Base-by-base conservation (phyloP, 2,888 invertebrate species). In the Mimumesa dahlbomi region DNA sequence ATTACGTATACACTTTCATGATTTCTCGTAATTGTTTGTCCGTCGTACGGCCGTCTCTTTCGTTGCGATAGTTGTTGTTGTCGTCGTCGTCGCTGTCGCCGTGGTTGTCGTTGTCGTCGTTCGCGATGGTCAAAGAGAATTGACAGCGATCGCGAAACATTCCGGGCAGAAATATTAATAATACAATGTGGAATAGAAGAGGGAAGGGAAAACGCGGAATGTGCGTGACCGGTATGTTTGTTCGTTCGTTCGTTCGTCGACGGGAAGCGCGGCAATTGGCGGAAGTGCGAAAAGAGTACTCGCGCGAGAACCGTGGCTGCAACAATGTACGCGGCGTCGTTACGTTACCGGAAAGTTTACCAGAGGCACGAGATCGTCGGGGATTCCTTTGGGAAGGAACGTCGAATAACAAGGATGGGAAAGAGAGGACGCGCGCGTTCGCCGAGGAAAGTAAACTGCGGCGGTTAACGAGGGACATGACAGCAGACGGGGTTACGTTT, bases 401-500 rank as follows among this genome's bases (percentile, higher is more conserved):
- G 21, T 14, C 45, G 38, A 7, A 18, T 25, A n/a, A n/a, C 7
- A 19, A 40, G 14, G 13, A 29, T 19, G 21, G 38, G 48, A 38
- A 48, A 22, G 49, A 58, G 49, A 14, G 54, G n/a, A 43, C 6
- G 50, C 7, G 25, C 29, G n/a, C 21, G 21, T 45, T 36, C 42
- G 45, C 19, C 45, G 18, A 11, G 16, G 9, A 25, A 14, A 31
- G 46, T 13, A 36, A 52, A 22, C 42, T 54, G 38, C 56, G 38
- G 61, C 64, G 52, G 72, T 46, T 53, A 52, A 61, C 34, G 21
- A 46, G 45, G 52, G 46, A 31, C 22, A 54, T 70, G 73, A 66
- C 66, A 62, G 46, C 61, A 46, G 25, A 25, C 38, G 25, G 56
- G 61, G 70, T 70, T 70, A 73, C 31, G 62, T 53, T n/a, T n/a